Evolutionary conservation across 2,888 invertebrate genomes (phyloP).

Genomic region (Cordylochernes scorpioides): DNA sequence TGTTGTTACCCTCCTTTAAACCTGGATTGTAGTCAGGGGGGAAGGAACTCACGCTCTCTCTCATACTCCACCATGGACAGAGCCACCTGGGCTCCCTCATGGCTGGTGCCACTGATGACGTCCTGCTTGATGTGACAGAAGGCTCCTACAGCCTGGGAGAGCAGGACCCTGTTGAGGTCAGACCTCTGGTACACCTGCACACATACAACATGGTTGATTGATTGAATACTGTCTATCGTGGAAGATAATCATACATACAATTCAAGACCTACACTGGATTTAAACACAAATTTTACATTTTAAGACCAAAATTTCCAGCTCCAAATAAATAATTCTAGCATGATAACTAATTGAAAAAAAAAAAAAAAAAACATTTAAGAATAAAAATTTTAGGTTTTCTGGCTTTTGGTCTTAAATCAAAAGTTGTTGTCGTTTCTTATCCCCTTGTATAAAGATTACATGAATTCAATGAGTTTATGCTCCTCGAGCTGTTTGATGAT

Average conservation of each 20-base stretch:
- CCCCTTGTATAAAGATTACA: too few relatives aligned
- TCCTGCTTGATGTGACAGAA: conserved; percentile 69
- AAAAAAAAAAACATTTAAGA: too few relatives aligned
- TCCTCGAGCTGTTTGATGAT: too few relatives aligned
- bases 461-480: too few relatives aligned
- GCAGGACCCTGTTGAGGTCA: conserved; percentile 58
- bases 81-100: conserved; percentile 60
- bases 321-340: not conserved
- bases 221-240: too few relatives aligned
- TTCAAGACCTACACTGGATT: not conserved
- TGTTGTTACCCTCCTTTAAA: not conserved
- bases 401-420: too few relatives aligned
- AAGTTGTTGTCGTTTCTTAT: too few relatives aligned
- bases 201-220: conserved; percentile 3
- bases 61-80: conserved; percentile 73
- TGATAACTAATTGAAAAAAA: not conserved
- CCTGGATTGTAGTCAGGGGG: not conserved
- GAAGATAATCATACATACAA: conserved; percentile 1
- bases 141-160: conserved; percentile 66
- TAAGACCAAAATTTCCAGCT: not conserved
- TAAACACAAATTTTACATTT: not conserved
- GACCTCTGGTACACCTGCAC: conserved; percentile 48
- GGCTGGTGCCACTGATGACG: conserved; percentile 59
- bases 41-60: conserved; percentile 60
- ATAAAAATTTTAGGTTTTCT: too few relatives aligned